A percentile compares a stretch with the other conserved stretches of the same genome.
Conservation (phyloP, 2,113 vertebrate genomes). For the Ascaphus truei region DNA sequence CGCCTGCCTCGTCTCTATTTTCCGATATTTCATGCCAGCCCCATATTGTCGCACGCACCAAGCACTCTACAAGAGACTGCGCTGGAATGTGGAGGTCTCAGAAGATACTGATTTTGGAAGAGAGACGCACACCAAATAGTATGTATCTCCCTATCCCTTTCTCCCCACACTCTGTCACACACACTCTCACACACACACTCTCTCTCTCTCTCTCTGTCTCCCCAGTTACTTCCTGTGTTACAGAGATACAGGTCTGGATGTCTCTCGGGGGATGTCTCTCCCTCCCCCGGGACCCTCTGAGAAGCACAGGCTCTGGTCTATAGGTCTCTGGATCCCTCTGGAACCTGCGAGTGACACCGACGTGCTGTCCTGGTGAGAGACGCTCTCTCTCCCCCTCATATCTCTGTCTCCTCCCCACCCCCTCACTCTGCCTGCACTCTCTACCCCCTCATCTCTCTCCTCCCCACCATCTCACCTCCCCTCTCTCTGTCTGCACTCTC, state of each 20-base stretch:
- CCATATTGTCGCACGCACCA: constrained; percentile 59
- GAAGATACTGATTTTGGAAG: background rate
- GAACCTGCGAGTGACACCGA: constrained; percentile 57
- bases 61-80: constrained; percentile 75
- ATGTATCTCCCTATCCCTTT: no score
- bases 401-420: no score
- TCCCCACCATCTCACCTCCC: no score
- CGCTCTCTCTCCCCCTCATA: background rate
- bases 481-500: no score
- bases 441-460: no score
- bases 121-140: constrained; percentile 62
- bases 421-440: no score
- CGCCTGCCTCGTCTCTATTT: constrained; percentile 57
- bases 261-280: constrained; percentile 12
- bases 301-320: constrained; percentile 69
- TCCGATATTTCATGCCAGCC: constrained; percentile 62
- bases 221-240: constrained; percentile 73
- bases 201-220: background rate
- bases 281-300: constrained; percentile 35
- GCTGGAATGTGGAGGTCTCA: constrained; percentile 72
- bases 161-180: no score
- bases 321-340: constrained; percentile 73
- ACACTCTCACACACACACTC: no score
- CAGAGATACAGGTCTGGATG: constrained; percentile 46
- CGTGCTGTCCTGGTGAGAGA: constrained; percentile 68